Percentiles rank a stretch among this genome's conserved stretches.
phyloP scores from a whole-genome alignment of 1,140 invertebrate genomes.

The Calliphora vicina region DNA sequence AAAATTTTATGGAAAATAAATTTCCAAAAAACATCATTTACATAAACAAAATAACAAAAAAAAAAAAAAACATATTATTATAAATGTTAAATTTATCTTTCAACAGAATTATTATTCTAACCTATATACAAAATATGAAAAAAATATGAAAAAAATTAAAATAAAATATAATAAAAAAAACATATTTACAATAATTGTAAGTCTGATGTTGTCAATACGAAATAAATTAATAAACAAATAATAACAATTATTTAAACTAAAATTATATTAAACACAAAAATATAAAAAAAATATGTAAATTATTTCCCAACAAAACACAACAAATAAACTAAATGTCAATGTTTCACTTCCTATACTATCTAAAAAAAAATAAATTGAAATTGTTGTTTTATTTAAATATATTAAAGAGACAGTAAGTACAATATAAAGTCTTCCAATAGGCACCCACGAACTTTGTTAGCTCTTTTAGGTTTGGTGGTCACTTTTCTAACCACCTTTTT shows the following conservation, averaged over 20 bases:
- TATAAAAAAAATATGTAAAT: slow-evolving; percentile 10
- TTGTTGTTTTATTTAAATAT: not conserved
- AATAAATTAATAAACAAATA: slow-evolving; percentile 5
- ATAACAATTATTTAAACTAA: not conserved
- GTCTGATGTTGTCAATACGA: slow-evolving; percentile 60
- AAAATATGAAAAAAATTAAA: not conserved
- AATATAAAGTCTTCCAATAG: no score
- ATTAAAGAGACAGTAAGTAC: not conserved
- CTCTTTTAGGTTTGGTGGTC: no score
- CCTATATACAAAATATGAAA: slow-evolving; percentile 1
- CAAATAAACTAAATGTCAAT: slow-evolving; percentile 31
- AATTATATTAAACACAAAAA: not conserved
- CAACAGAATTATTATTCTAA: not conserved
- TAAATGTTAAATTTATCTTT: not conserved
- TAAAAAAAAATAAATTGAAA: slow-evolving; percentile 12
- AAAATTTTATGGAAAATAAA: no score
- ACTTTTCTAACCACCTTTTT: no score
- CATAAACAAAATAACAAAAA: no score
- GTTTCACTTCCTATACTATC: slow-evolving; percentile 22
- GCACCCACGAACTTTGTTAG: no score
- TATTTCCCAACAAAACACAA: slow-evolving; percentile 7
- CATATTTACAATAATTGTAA: slow-evolving; percentile 48
- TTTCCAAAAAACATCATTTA: no score
- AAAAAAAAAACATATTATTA: not conserved
- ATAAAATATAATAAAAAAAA: slow-evolving; percentile 8